A percentile compares a stretch with the other conserved stretches of the same genome.
phyloP scores from a whole-genome alignment of 1,140 invertebrate species.

The Drosophila sulfurigaster region DNA sequence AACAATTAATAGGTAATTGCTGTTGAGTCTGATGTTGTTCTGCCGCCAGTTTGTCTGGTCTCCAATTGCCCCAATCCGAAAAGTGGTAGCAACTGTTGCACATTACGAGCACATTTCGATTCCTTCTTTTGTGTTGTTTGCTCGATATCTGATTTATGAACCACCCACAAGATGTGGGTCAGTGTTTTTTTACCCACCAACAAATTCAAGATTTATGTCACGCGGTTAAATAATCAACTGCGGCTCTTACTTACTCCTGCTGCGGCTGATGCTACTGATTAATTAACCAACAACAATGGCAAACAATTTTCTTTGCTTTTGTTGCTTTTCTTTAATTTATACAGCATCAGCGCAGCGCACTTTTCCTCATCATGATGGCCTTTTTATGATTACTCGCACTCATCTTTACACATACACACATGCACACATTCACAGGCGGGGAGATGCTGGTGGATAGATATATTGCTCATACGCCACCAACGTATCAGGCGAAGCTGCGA shows the following conservation, averaged over 20 bases:
- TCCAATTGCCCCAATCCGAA: constrained; percentile 56
- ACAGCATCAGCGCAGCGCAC: constrained; percentile 43
- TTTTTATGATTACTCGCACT: constrained; percentile 74
- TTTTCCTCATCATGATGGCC: constrained; percentile 75
- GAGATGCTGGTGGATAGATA: constrained; percentile 7
- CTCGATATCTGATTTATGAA: constrained; percentile 54
- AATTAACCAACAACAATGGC: constrained; percentile 71
- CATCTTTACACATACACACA: constrained; percentile 42
- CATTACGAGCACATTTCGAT: constrained; percentile 46
- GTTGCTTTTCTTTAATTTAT: constrained; percentile 58
- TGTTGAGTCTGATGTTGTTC: constrained; percentile 49
- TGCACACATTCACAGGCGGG: not conserved
- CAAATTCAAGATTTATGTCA: constrained; percentile 67
- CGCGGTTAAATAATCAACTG: constrained; percentile 76
- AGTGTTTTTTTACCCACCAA: constrained; percentile 48
- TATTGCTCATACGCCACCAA: constrained; percentile 43
- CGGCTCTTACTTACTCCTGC: constrained; percentile 13
- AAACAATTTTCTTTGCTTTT: constrained; percentile 50
- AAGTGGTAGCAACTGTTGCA: constrained; percentile 54
- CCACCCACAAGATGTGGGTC: constrained; percentile 57
- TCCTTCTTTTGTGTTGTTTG: constrained; percentile 60
- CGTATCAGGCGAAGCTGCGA: constrained; percentile 62
- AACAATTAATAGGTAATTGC: constrained; percentile 79
- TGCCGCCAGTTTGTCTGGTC: constrained; percentile 51
- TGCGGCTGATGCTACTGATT: constrained; percentile 34